Base-by-base conservation (phyloP, 2,797 vertebrate genomes). In the Coreius guichenoti region DNA sequence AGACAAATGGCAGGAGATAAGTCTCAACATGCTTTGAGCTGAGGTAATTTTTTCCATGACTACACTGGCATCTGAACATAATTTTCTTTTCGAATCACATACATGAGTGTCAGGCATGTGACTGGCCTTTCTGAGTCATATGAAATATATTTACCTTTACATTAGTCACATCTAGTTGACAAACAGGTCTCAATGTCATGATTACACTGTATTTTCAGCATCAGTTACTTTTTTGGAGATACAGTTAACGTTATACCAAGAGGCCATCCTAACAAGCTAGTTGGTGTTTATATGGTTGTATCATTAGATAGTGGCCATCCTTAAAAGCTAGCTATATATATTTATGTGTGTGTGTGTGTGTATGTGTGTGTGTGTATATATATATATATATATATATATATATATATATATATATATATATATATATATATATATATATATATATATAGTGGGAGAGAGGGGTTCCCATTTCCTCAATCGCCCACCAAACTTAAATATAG, bases 171-270 rank as follows among this genome's bases (percentile, higher is more conserved):
- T 65, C 21, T 19, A 19, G 61, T 68, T 14, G 82, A 54, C 73
- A 76, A 82, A 74, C 56, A 4, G 39, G 39, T 39, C 5, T 56
- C 31, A 19, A 11, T 69, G 68, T 78, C 67, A 78, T 43, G 21
- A 77, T 89, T 88, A 63, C 82, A 21, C 21, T n/a, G 75, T 74
- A 63, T 65, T 88, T 89, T 89, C n/a, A 17, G 4, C 36, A 49
- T 70, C 58, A 9, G 2, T 36, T 12, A 2, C 49, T 70, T 56
- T 1, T 54, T 16, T 58, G 49, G 17, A 67, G 58, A 72, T 67
- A 5, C 17, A 29, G 61, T 8, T 13, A n/a, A 61, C 11, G 23
- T 56, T 56, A 23, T 9, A 5, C 23, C 23, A 61, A 61, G 9
- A 5, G 23, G 9, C n/a, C 54, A 58, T 21, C 8, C 19, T 56